Evolutionary conservation across 2,797 vertebrate genomes (phyloP), one percentile per base, ranked within the genome.

Genomic region (Sebastes kiyomatsui): DNA sequence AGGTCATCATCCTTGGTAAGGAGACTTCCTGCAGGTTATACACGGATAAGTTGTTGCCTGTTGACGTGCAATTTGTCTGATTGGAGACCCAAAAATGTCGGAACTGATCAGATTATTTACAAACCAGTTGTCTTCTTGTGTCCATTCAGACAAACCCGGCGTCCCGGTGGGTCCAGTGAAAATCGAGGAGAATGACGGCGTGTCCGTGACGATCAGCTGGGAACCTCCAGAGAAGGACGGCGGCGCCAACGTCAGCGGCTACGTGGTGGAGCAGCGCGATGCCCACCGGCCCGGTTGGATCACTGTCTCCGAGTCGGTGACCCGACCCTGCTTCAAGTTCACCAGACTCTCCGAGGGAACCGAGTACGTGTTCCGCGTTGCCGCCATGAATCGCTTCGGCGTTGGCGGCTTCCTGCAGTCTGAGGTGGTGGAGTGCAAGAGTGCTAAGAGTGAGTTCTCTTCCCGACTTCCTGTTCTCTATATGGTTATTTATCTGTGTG

Each of bases 371-470:
- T 99, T 99, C 97, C 98, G 98, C 4, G 98, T 97, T 32, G 98
- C 98, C 74, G 98, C 98, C 84, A 98, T 99, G 85, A 99, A 99
- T 87, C 98, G 99, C 85, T 99, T 99, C n/a, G 98, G 99, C 27
- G 93, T 99, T 1, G 98, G 99, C 35, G 92, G 96, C 69, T 99
- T 99, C 93, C 92, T 99, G 87, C 98, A 99, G 82, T 99, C 98
- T 38, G 97, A 98, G 77, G 97, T 99, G 91, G 96, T 99, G 90
- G 98, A 99, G 90, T 98, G 97, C 96, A 99, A 97, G 91, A 99
- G 98, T 81, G 90, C 94, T 76, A 97, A 99, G 90, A 98, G 99
- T 99, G 96, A 97, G 99, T 97, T 67, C 18, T 61, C 20, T 3
- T 67, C 12, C 68, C 13, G 14, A 20, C 46, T 49, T 49, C 46